Conservation (phyloP, 2,888 invertebrate species). For the Biston betularia region DNA sequence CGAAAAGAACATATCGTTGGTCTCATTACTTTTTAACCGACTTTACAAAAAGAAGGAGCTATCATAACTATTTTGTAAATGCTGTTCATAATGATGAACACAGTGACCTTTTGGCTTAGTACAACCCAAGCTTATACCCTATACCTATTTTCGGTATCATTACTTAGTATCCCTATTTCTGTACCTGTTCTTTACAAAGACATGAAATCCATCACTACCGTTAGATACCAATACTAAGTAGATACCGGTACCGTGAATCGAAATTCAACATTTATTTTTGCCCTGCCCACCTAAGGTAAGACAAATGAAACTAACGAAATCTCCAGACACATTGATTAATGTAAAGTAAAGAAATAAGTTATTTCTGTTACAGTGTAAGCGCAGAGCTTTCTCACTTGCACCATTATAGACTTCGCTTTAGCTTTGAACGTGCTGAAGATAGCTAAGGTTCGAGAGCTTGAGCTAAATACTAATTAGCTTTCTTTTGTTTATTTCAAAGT, state of each 20-base stretch:
- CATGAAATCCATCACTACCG: too few relatives aligned
- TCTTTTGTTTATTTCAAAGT: slow-evolving; percentile 18
- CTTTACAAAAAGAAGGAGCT: too few relatives aligned
- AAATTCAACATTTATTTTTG: slow-evolving; percentile 1
- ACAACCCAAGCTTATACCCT: too few relatives aligned
- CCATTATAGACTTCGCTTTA: slow-evolving; percentile 29
- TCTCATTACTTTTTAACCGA: too few relatives aligned
- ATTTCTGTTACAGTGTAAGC: slow-evolving; percentile 26
- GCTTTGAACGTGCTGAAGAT: slow-evolving; percentile 37
- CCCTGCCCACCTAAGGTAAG: slow-evolving; percentile 11
- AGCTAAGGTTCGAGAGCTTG: slow-evolving; percentile 29
- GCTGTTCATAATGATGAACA: too few relatives aligned
- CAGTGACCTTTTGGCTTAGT: too few relatives aligned
- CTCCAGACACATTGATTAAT: slow-evolving; percentile 42
- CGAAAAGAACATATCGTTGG: too few relatives aligned
- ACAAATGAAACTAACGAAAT: slow-evolving; percentile 17
- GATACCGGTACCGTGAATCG: neutral
- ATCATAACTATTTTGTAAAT: too few relatives aligned
- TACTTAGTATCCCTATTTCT: too few relatives aligned
- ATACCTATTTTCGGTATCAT: too few relatives aligned
- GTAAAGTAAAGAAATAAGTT: slow-evolving; percentile 36
- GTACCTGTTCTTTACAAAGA: too few relatives aligned
- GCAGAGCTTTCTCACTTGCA: slow-evolving; percentile 37
- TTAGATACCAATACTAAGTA: neutral
- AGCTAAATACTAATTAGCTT: slow-evolving; percentile 28